Base-by-base conservation (phyloP, 1,140 invertebrate species). In the Heterodera schachtii region DNA sequence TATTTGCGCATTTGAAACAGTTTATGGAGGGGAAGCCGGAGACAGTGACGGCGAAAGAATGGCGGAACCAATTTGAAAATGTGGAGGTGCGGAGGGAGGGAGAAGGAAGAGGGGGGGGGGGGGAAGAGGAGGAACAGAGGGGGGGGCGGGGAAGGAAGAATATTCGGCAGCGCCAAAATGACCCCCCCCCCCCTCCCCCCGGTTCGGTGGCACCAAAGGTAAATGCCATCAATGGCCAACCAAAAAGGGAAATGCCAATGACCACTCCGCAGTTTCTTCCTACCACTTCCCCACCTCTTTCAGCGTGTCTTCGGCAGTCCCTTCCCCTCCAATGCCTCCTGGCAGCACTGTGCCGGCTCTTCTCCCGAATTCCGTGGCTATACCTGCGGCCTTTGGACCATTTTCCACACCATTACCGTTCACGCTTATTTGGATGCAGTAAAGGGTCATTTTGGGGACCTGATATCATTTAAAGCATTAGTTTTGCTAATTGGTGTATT, bases 321-420 rank as follows among this genome's bases (percentile, higher is more conserved):
- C 1, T 89, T 89, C 83, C 91, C 92, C 13, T 90, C 92, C 13
- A 90, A 93, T 84, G 78, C 87, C 21, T 91, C 92, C 47, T 98
- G 95, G 94, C 91, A 94, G 73, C 94, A 93, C 11, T 99, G 97
- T 90, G 92, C 92, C 85, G 95, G 95, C 7, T 95, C 94, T 87
- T 90, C 92, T 66, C 90, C 93, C 2, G 91, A 92, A 70, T 92
- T 90, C 83, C 92, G 97, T 73, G 95, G 96, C n/a, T 98, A 95
- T 90, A 95, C 96, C 0, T 99, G 97, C 91, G 94, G 95, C 0
- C 90, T 99, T 19, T 99, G 97, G 97, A 94, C 93, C 57, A 91
- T 97, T 80, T 99, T 98, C 90, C 97, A 99, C 89, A 94, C 94
- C 69, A 90, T 99, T 43, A 96, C 95, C 11, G 94, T 97, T 0